phyloP scores from a whole-genome alignment of 2,797 vertebrate genomes.

The Dromococcyx pavoninus region DNA sequence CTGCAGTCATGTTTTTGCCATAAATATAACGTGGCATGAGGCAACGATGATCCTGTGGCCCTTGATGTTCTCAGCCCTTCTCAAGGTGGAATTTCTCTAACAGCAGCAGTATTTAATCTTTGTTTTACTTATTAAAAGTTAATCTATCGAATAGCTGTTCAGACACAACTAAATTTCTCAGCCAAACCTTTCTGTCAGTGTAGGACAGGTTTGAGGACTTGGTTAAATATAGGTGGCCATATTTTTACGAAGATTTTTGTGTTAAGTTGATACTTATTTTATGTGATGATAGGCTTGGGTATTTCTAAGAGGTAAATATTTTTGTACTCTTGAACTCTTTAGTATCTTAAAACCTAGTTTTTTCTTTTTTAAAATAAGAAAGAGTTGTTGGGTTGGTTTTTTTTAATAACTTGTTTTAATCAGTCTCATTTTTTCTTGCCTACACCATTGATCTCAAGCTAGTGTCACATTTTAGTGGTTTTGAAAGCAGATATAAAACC shows the following conservation, averaged over 20 bases:
- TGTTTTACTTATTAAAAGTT: not conserved
- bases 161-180: not conserved
- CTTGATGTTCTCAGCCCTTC: not conserved
- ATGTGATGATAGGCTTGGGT: not conserved
- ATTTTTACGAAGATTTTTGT: conserved; percentile 52
- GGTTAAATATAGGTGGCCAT: not conserved
- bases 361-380: conserved; percentile 8
- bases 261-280: conserved; percentile 23
- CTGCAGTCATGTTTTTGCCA: not conserved
- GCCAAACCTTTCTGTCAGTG: not conserved
- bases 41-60: not conserved
- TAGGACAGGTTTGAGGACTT: not conserved
- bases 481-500: not conserved
- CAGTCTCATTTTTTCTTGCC: not conserved
- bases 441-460: not conserved
- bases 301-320: conserved; percentile 55
- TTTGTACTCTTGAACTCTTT: conserved; percentile 36
- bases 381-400: not conserved
- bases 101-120: conserved; percentile 8
- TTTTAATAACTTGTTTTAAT: not conserved
- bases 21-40: not conserved
- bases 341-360: not conserved
- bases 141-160: not conserved
- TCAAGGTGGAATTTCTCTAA: not conserved
- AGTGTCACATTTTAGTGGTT: not conserved